Percentiles rank a stretch among this genome's conserved stretches.
Conservation (phyloP, 1,140 invertebrate genomes). For the Octopus bimaculoides region DNA sequence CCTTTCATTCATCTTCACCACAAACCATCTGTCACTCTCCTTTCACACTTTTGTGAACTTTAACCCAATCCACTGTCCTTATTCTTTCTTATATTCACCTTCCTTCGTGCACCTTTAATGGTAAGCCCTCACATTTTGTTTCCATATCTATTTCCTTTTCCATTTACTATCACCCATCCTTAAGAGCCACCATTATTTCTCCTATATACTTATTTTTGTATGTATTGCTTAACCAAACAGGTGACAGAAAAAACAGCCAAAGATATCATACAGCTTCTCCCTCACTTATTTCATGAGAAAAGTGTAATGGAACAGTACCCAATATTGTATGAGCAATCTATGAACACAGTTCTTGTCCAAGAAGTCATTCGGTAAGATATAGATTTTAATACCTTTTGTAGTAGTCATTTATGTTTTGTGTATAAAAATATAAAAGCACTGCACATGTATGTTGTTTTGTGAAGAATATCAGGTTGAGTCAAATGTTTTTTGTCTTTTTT, state of each 20-base stretch:
- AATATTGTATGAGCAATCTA: constrained; percentile 58
- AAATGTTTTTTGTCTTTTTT: no score
- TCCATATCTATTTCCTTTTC: no score
- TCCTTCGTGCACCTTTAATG: no score
- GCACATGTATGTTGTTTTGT: no score
- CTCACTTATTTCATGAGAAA: constrained; percentile 61
- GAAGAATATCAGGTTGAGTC: no score
- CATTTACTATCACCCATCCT: neutral
- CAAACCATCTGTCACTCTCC: no score
- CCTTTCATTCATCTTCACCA: no score
- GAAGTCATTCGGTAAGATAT: constrained; percentile 55
- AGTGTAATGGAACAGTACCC: constrained; percentile 56
- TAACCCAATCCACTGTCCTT: no score
- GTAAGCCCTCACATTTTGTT: no score
- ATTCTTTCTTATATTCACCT: no score
- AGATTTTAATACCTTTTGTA: neutral
- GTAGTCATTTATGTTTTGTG: neutral
- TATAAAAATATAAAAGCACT: neutral
- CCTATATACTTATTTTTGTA: neutral
- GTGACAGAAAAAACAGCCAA: constrained; percentile 56
- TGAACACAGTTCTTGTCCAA: constrained; percentile 59
- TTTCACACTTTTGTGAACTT: no score
- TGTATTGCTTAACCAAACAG: constrained; percentile 23
- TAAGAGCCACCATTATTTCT: neutral
- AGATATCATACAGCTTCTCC: constrained; percentile 60